phyloP scores from a whole-genome alignment of 2,888 invertebrate species.

The Eilema caniola region DNA sequence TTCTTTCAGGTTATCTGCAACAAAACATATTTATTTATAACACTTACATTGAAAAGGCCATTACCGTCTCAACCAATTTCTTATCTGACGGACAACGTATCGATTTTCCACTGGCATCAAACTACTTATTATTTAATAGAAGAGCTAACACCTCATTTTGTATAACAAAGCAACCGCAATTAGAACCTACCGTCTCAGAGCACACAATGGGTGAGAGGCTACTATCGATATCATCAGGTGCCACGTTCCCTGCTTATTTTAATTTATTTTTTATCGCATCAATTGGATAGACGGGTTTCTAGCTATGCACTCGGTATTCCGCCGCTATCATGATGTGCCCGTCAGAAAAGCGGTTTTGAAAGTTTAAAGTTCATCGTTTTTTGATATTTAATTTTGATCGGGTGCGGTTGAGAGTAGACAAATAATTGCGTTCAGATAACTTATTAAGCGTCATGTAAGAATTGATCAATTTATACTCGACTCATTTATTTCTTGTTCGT shows the following conservation, averaged over 20 bases:
- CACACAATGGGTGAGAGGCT: conserved; percentile 77
- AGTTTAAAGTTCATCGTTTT: conserved; percentile 80
- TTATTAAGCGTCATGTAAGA: conserved; percentile 12
- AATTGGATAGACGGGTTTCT: conserved; percentile 80
- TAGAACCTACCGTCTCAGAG: conserved; percentile 78
- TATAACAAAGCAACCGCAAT: conserved; percentile 84
- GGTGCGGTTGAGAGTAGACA: conserved; percentile 45
- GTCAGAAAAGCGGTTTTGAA: conserved; percentile 67
- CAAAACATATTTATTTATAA: conserved; percentile 57
- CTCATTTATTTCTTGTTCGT: neutral
- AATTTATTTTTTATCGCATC: conserved; percentile 85
- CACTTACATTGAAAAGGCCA: conserved; percentile 43
- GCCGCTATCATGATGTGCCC: conserved; percentile 74
- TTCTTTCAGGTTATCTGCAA: conserved; percentile 80
- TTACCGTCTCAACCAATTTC: conserved; percentile 60
- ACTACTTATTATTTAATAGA: conserved; percentile 84
- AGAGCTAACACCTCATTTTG: conserved; percentile 86
- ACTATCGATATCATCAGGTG: conserved; percentile 82
- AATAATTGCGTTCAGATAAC: conserved; percentile 44
- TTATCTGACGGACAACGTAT: conserved; percentile 64
- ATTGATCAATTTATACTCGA: neutral
- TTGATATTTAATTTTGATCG: conserved; percentile 71
- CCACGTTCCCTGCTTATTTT: conserved; percentile 75
- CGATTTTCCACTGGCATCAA: conserved; percentile 67
- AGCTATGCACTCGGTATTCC: conserved; percentile 71